Evolutionary conservation across 2,888 invertebrate species (phyloP), one percentile per base, ranked within the genome.

Genomic region (Mythimna lalbum): DNA sequence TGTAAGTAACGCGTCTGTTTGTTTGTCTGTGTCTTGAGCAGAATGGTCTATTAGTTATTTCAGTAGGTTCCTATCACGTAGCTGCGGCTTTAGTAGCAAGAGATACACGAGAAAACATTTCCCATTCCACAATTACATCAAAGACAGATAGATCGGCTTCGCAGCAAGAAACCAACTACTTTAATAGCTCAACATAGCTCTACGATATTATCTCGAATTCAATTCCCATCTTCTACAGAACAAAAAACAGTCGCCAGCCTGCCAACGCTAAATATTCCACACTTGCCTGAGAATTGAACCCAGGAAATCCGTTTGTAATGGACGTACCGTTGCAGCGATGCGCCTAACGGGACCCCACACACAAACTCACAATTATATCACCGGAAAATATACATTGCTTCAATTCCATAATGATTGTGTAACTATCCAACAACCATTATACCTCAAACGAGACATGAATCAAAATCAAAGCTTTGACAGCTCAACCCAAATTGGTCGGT

Each of bases 321-420:
- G 62, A 75, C 73, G 81, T 89, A 90, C 91, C 90, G 92, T 92
- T 94, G 91, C 91, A 90, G 82, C 83, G 68, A 75, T 87, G 88
- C 85, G 81, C 72, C 85, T 92, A 94, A 93, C 94, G 92, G 94
- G 81, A 91, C 86, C 73, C 76, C 72, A 69, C 88, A 89, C 81
- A 84, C 83, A 82, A 83, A 76, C 81, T 89, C 89, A 90, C 90
- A 91, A 92, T 90, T 90, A 91, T 87, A 88, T 65, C 69, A 92
- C 92, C 93, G 94, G 93, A 94, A 93, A 90, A 90, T 89, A 88
- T 88, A 91, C 90, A 93, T 94, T 93, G 91, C 92, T 93, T 92
- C 91, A 94, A 95, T 93, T 92, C 90, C 86, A 89, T 89, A 91
- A 93, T 91, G 89, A 93, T 93, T 94, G 93, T 91, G 86, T 87